Percentiles rank a stretch among this genome's conserved stretches.
Evolutionary conservation across 2,888 invertebrate species (phyloP).

Genomic region (Gonocerus acuteangulatus): DNA sequence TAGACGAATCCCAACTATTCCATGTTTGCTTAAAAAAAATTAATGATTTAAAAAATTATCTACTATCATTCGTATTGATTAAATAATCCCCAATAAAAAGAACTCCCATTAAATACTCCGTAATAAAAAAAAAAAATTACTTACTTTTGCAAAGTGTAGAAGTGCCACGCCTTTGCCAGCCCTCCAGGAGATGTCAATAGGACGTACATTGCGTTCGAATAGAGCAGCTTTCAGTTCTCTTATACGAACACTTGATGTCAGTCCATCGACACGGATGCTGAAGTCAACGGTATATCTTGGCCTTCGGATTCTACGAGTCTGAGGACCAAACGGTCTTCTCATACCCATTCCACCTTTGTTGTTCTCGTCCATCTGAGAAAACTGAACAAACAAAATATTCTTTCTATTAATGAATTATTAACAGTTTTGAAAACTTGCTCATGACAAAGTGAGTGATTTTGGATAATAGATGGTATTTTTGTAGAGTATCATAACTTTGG

Average conservation of each 20-base stretch:
- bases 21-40: too few species aligned
- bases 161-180: constrained; percentile 55
- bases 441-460: too few species aligned
- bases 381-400: neutral
- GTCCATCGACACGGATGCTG: constrained; percentile 57
- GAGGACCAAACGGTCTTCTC: constrained; percentile 9
- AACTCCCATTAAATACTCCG: too few species aligned
- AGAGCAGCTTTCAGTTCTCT: constrained; percentile 68
- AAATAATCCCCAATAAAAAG: too few species aligned
- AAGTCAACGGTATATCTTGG: constrained; percentile 37
- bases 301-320: constrained; percentile 26
- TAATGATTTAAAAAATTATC: too few species aligned
- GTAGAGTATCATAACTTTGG: too few species aligned
- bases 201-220: constrained; percentile 64
- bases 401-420: too few species aligned
- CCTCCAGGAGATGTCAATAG: constrained; percentile 65
- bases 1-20: too few species aligned
- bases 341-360: neutral
- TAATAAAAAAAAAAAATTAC: neutral
- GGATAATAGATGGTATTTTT: too few species aligned
- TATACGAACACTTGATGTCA: constrained; percentile 61
- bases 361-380: constrained; percentile 1
- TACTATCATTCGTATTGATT: too few species aligned
- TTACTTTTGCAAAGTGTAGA: constrained; percentile 61
- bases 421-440: too few species aligned